Evolutionary conservation across 1,140 invertebrate genomes (phyloP).

Genomic region (Fopius arisanus): DNA sequence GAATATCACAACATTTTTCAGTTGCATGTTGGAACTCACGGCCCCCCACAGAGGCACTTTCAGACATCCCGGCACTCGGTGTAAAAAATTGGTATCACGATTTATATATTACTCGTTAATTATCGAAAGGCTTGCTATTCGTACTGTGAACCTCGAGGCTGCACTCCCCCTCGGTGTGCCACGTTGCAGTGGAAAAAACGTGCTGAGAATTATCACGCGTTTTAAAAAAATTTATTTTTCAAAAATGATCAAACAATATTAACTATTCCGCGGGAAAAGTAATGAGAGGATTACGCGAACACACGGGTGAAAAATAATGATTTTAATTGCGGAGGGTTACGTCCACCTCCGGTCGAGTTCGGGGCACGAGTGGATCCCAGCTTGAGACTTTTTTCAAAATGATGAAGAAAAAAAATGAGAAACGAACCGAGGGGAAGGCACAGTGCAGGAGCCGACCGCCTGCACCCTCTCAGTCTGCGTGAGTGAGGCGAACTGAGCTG

Average conservation of each 20-base stretch:
- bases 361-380: background rate
- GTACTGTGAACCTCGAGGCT: background rate
- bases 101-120: background rate
- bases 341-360: background rate
- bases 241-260: background rate
- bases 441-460: background rate
- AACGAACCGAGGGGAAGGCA: background rate
- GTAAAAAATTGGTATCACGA: background rate
- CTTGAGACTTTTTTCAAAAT: background rate
- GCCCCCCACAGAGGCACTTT: background rate
- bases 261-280: background rate
- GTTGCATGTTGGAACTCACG: background rate
- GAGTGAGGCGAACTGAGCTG: slow-evolving; percentile 56
- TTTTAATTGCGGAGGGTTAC: background rate
- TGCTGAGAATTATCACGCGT: background rate
- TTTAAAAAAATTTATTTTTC: background rate
- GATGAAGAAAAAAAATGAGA: background rate
- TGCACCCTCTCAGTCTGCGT: slow-evolving; percentile 40
- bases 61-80: background rate
- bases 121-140: background rate
- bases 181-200: background rate
- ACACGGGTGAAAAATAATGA: background rate
- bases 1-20: background rate
- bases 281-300: background rate
- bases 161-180: background rate